Base-by-base conservation (phyloP, 2,888 invertebrate genomes). In the Tinea pellionella region DNA sequence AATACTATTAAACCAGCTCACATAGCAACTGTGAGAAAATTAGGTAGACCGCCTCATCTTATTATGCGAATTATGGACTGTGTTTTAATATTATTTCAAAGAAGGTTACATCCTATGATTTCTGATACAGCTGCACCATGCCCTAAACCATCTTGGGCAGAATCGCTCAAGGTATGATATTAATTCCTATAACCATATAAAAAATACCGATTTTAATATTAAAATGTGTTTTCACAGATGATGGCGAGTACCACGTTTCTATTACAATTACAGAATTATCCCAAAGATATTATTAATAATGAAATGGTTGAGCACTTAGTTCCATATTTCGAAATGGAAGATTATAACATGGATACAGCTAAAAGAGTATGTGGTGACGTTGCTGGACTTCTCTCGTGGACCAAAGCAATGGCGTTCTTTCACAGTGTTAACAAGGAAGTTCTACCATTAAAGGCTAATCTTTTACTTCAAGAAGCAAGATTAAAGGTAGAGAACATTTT, bases 41-140 rank as follows among this genome's bases (percentile, higher is more conserved):
- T 98, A 60, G 98, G 97, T 8, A 90, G 98, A 63, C 98, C 98
- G 0, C 98, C 98, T 0, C 98, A 98, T 85, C 88, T 98, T 9
- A 98, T 98, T 70, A 95, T 98, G 98, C 90, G 98, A 63, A 98
- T 98, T 67, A 98, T 98, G 98, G 98, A 98, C 77, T 96, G 96
- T 74, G 98, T 97, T 0, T 75, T 98, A 67, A 94, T 98, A 67
- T 83, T 98, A 19, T 98, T 98, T 74, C 97, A 97, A 87, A 90
- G 96, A 63, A 93, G 93, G 77, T 74, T 97, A 55, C 96, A 97
- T 74, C 90, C 95, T 0, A 90, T 95, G 4, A 91, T 93, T 66
- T 89, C 92, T 3, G 98, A 98, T 74, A 90, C 92, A 0, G 91
- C 95, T 30, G 91, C 93, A 0, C 91, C 93, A 0, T 96, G 96